Evolutionary conservation across 2,113 vertebrate species (phyloP), one percentile per base, ranked within the genome.

Genomic region (Cryptotis parvus): DNA sequence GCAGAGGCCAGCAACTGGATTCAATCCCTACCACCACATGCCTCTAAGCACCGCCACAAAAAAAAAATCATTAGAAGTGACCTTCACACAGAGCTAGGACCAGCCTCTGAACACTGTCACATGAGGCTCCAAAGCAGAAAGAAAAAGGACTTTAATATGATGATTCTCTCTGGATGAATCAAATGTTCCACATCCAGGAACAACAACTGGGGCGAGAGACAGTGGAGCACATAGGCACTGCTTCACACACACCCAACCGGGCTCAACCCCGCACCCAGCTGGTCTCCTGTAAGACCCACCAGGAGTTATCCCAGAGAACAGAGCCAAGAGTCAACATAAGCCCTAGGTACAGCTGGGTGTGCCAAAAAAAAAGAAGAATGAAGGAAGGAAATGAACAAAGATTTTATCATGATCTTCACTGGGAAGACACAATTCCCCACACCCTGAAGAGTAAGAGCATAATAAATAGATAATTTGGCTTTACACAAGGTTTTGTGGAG

Each of bases 401-500:
- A 63, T 22, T 41, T 24, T 58, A 22, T 65, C 29, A 65, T 29
- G 39, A 72, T 8, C 52, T 88, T 91, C 33, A 41, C 88, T 52
- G 41, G 27, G 52, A 84, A 87, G 52, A 86, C 92, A 70, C 39
- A 61, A 87, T 39, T 87, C 70, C 31, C 76, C 37, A 79, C 27
- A 83, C 73, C 31, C 69, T 33, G 33, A 89, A 86, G 31, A 76
- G 45, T 58, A 84, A 77, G 9, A 91, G 16, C 10, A 58, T 58
- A 88, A 90, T 70, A 31, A 82, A 91, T 83, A 33, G 31, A 41
- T 55, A 92, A 90, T 45, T 61, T 74, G 9, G 6, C 41, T 69
- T 83, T 58, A 58, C 55, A 58, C 45, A 58, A 18, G 3, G 6
- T 58, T 58, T 58, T 24, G 7, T 58, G 55, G 55, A 58, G 55